Evolutionary conservation across 2,888 invertebrate genomes (phyloP).

Genomic region (Sepiola atlantica): DNA sequence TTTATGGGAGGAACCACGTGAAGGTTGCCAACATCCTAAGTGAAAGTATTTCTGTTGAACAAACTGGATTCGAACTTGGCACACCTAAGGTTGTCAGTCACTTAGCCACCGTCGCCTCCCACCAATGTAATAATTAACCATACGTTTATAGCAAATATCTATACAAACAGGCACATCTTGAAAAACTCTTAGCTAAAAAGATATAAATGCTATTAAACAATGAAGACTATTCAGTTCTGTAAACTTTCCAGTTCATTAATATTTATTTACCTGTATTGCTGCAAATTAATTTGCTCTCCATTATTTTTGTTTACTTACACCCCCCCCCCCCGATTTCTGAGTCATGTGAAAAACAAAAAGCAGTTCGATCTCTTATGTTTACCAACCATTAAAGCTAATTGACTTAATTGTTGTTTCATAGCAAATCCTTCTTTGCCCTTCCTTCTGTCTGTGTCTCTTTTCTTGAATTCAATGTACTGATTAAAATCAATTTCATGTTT

Average conservation of each 20-base stretch:
- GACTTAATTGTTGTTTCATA: neutral
- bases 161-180: neutral
- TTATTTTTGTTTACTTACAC: neutral
- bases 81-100: too few relatives aligned
- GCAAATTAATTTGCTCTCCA: neutral
- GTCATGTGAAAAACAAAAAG: neutral
- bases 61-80: too few relatives aligned
- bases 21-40: too few relatives aligned
- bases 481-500: neutral
- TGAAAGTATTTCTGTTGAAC: too few relatives aligned
- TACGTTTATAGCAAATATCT: neutral
- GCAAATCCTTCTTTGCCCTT: too few relatives aligned
- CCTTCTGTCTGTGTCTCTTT: neutral
- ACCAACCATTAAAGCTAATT: constrained; percentile 5
- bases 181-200: neutral
- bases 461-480: neutral
- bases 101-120: too few relatives aligned
- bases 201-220: neutral
- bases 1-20: too few relatives aligned
- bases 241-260: neutral
- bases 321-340: neutral
- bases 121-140: too few relatives aligned
- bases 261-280: neutral
- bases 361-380: neutral
- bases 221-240: neutral